These are phyloP conservation scores for Unio pictorum DNA, from an alignment of 2,888 invertebrate genomes.

Conservation along the genomic window DNA sequence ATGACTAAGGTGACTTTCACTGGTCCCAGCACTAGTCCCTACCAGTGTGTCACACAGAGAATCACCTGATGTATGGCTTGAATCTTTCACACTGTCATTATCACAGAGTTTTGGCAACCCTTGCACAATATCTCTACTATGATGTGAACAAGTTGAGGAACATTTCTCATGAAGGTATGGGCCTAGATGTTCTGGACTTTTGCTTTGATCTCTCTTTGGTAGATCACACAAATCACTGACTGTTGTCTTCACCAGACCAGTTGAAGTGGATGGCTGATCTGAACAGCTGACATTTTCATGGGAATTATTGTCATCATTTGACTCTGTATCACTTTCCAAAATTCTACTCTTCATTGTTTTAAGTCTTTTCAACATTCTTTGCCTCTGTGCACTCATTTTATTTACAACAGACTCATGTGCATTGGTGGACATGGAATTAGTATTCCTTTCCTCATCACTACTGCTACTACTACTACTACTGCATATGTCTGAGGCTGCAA, in stretches of 20 bases:
- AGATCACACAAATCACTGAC: background rate
- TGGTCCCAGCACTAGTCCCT: too few relatives aligned
- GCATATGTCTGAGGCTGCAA: background rate
- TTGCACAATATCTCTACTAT: too few relatives aligned
- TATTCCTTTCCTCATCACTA: conserved; percentile 14
- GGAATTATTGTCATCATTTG: conserved; percentile 2
- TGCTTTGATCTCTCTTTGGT: conserved; percentile 3
- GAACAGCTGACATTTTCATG: too few relatives aligned
- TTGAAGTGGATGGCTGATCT: too few relatives aligned
- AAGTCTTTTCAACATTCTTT: conserved; percentile 38
- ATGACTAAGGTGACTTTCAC: too few relatives aligned
- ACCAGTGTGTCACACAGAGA: background rate
- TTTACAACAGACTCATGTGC: conserved; percentile 4
- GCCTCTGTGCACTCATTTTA: conserved; percentile 8
- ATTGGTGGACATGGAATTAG: conserved; percentile 1
- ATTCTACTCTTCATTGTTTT: conserved; percentile 43
- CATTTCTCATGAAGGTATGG: conserved; percentile 19
- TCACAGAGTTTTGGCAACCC: background rate
- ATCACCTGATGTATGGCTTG: background rate
- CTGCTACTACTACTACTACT: conserved; percentile 22
- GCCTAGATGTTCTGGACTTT: conserved; percentile 14
- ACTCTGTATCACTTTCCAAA: conserved; percentile 45
- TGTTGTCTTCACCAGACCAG: too few relatives aligned
- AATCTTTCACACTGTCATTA: background rate
- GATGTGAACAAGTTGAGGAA: too few relatives aligned